A percentile compares a stretch with the other conserved stretches of the same genome.
These are phyloP conservation scores for Epinephelus lanceolatus DNA, from an alignment of 2,113 vertebrate genomes.

Conservation along the genomic window DNA sequence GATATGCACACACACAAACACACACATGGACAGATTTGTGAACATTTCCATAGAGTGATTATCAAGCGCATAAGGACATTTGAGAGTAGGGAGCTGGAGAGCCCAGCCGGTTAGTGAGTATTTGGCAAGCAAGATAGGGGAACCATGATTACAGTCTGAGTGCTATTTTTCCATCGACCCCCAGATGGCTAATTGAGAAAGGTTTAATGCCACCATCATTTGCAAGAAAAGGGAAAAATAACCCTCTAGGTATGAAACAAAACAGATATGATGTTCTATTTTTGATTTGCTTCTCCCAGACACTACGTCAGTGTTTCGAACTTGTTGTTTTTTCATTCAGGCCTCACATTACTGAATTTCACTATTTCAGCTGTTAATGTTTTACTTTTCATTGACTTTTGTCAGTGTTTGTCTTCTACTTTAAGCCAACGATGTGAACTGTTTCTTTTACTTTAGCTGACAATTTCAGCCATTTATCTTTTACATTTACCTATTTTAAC, in stretches of 20 bases:
- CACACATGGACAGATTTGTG: slow-evolving; percentile 42
- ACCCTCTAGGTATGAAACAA: slow-evolving; percentile 35
- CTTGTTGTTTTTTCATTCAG: neutral
- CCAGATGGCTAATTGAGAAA: slow-evolving; percentile 75
- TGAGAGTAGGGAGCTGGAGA: slow-evolving; percentile 66
- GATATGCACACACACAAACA: slow-evolving; percentile 20
- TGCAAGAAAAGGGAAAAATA: slow-evolving; percentile 50
- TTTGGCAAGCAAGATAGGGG: slow-evolving; percentile 67
- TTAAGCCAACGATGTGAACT: no score
- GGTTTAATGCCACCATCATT: slow-evolving; percentile 63
- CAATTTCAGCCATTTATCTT: no score
- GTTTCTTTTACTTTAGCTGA: no score
- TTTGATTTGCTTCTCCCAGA: neutral
- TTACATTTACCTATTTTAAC: no score
- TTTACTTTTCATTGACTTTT: no score
- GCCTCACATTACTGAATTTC: neutral
- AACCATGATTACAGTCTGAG: slow-evolving; percentile 68
- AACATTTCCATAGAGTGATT: slow-evolving; percentile 70
- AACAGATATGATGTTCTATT: slow-evolving; percentile 10
- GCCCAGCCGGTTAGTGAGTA: slow-evolving; percentile 58
- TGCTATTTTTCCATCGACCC: slow-evolving; percentile 68
- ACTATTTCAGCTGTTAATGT: neutral
- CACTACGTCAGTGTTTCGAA: neutral
- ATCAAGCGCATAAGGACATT: slow-evolving; percentile 68
- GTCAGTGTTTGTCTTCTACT: no score